Evolutionary conservation across 92 coral and sea anemone genomes (phyloP), one percentile per base, ranked within the genome.

Genomic region (Palythoa grandiflora): DNA sequence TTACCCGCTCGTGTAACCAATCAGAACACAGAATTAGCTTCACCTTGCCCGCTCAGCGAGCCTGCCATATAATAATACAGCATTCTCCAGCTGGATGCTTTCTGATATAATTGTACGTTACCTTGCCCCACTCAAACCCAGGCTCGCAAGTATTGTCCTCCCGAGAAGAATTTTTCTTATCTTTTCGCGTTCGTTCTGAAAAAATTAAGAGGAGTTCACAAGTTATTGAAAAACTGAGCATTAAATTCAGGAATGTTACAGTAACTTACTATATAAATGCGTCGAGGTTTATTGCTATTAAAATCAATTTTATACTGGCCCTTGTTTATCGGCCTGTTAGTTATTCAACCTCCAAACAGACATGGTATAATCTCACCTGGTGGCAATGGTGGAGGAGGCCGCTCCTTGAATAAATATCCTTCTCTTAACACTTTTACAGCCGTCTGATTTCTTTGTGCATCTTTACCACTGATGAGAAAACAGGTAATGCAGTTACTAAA

Each of bases 51-150:
- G n/a, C n/a, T n/a, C n/a, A n/a, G n/a, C n/a, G n/a, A n/a, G n/a
- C n/a, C n/a, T n/a, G n/a, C 28, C 28, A 28, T 28, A 28, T 28
- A 28, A 28, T 28, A 28, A 28, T 28, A 28, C 28, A 28, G 28
- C 28, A 28, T 28, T 28, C 28, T 28, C 28, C 28, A 28, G 28
- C 28, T 28, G 28, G 28, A 28, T 44, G 1, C 53, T 80, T 66
- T 20, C 19, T 40, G 35, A 17, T 15, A 8, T 38, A 38, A 16
- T 20, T 13, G 2, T 60, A 68, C 35, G 35, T 80, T 89, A 92
- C 94, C 70, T 88, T 78, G n/a, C 94, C 94, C 94, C 94, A 92
- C 60, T 85, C 92, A 73, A 92, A 92, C 5, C 94, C 92, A 39
- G 88, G 50, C 38, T 90, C 93, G 6, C 77, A 21, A 5, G 57